Base-by-base conservation (phyloP, 1,140 invertebrate species). In the Littorina saxatilis region DNA sequence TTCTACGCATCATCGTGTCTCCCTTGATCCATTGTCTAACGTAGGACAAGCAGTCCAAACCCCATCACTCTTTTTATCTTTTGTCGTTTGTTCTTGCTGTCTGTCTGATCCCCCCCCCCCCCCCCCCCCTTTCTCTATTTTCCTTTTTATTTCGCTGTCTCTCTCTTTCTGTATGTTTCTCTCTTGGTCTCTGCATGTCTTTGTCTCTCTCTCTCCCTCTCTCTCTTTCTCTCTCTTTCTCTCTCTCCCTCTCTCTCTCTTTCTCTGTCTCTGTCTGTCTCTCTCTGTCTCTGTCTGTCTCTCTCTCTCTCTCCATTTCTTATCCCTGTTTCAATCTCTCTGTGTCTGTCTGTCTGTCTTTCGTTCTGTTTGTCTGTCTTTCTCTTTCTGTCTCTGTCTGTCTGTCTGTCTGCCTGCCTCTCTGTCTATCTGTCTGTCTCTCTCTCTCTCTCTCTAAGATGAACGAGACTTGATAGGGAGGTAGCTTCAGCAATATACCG, bases 191-290 rank as follows among this genome's bases (percentile, higher is more conserved):
- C 20, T 50, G 9, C 20, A 50, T 61, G 20, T 61, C 55, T 61
- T 27, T 61, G 20, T 61, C 3, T 61, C 55, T 61, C 55, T 61
- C 55, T 61, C 55, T 61, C 55, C 27, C 55, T 61, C 55, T 61
- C 55, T 61, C 55, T 61, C 55, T 61, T 27, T 61, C 55, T 61
- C 55, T 61, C 55, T 61, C 55, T 61, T 27, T 61, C 55, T 61
- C 55, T 61, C 55, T 61, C 55, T 61, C 55, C 27, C 55, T 61
- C 55, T 61, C 55, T 61, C 55, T 61, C 55, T 61, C 55, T 32
- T 7, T 63, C 61, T 32, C 7, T 63, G 27, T 63, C 27, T 63
- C 61, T 63, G 61, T 63, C 3, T 63, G 61, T 63, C 61, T 63
- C 27, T 32, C 15, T 63, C 15, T 63, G 3, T 63, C 15, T 32